Percentiles rank a stretch among this genome's conserved stretches.
phyloP scores from a whole-genome alignment of 2,888 invertebrate species.

The Dolichomitus sp. region DNA sequence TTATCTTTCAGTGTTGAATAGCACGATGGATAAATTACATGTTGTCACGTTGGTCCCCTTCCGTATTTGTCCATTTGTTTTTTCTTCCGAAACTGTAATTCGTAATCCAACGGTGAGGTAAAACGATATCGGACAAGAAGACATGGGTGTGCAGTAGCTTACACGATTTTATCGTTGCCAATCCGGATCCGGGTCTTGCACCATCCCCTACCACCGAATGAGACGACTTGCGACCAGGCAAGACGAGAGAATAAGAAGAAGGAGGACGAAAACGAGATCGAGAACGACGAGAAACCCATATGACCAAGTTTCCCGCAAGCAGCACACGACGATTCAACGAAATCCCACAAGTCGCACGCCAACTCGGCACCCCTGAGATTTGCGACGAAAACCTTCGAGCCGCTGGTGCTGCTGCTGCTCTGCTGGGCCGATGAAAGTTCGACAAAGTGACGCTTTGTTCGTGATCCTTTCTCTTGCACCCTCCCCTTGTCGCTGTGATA shows the following conservation, averaged over 20 bases:
- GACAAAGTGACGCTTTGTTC: slow-evolving; percentile 69
- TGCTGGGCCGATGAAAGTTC: slow-evolving; percentile 67
- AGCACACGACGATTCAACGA: slow-evolving; percentile 67
- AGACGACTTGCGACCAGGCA: slow-evolving; percentile 39
- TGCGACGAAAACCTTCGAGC: slow-evolving; percentile 70
- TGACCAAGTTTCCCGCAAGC: slow-evolving; percentile 68
- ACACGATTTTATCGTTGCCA: slow-evolving; percentile 52
- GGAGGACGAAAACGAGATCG: slow-evolving; percentile 28
- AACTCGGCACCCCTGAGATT: slow-evolving; percentile 75
- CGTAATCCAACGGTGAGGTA: slow-evolving; percentile 1
- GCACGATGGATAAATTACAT: not conserved
- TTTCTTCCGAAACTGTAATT: not conserved
- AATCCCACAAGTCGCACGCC: slow-evolving; percentile 77
- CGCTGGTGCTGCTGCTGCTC: slow-evolving; percentile 52
- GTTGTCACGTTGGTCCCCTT: not conserved
- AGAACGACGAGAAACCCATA: slow-evolving; percentile 44
- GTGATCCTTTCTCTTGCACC: slow-evolving; percentile 59
- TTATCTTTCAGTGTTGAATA: not conserved
- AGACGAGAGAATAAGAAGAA: not conserved
- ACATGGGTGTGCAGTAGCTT: slow-evolving; percentile 10
- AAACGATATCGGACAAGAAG: slow-evolving; percentile 7
- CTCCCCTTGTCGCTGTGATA: slow-evolving; percentile 33
- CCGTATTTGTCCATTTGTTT: not conserved
- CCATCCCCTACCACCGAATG: slow-evolving; percentile 11
- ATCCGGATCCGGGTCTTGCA: slow-evolving; percentile 9